Percentiles rank a stretch among this genome's conserved stretches.
These are phyloP conservation scores for Diadema setosum DNA, from an alignment of 35 echinoderm and acorn worm species.

Conservation along the genomic window DNA sequence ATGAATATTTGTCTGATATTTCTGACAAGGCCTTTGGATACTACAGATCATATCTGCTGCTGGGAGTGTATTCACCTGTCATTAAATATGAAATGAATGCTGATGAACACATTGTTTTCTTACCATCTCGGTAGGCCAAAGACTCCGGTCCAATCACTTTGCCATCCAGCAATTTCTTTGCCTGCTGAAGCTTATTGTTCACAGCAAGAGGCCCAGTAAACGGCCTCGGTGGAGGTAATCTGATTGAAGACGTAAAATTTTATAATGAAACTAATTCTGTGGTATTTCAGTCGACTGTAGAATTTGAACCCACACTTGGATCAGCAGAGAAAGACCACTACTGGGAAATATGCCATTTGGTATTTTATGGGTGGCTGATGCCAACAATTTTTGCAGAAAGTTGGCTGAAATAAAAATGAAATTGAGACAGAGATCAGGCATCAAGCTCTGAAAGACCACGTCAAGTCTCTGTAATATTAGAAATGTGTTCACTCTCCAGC, in stretches of 20 bases:
- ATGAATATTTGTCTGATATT: too few relatives aligned
- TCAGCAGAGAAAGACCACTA: neutral
- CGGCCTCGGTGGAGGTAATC: slow-evolving; percentile 49
- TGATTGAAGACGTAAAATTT: neutral
- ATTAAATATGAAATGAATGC: too few relatives aligned
- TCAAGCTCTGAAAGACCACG: too few relatives aligned
- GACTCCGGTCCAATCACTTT: slow-evolving; percentile 65
- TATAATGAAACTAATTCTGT: neutral
- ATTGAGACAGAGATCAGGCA: too few relatives aligned
- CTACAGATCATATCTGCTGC: too few relatives aligned
- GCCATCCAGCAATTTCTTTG: slow-evolving; percentile 47
- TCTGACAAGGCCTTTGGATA: too few relatives aligned
- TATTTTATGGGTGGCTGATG: neutral
- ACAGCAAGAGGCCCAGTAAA: slow-evolving; percentile 43
- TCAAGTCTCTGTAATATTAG: too few relatives aligned
- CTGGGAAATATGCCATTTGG: neutral
- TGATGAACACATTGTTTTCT: too few relatives aligned
- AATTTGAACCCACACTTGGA: neutral
- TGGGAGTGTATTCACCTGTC: too few relatives aligned
- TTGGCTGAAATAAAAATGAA: neutral
- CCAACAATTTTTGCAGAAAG: neutral
- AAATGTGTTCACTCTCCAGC: too few relatives aligned
- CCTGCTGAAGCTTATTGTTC: slow-evolving; percentile 53
- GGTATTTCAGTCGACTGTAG: neutral
- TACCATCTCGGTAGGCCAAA: slow-evolving; percentile 42